These are phyloP conservation scores for Tinamus major DNA, from an alignment of 2,797 vertebrate species.

Conservation along the genomic window DNA sequence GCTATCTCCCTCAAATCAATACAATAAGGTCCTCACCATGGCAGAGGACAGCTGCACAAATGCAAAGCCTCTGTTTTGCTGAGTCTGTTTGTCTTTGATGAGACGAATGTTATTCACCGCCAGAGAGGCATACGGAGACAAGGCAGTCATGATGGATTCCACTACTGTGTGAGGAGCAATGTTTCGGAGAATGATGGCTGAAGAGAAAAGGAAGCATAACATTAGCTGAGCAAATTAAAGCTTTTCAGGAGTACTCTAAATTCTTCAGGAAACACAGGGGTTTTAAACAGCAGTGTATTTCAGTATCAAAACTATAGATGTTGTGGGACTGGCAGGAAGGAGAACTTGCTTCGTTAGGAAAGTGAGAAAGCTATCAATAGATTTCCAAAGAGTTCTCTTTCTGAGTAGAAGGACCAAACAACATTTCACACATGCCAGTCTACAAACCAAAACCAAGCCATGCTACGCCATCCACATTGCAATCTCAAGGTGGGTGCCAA, in stretches of 20 bases:
- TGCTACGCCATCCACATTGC: background rate
- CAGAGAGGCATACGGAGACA: slow-evolving; percentile 95
- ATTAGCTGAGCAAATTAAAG: background rate
- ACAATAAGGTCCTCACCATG: slow-evolving; percentile 84
- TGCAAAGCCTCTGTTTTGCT: slow-evolving; percentile 97
- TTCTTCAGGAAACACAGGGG: background rate
- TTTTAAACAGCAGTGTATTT: no score
- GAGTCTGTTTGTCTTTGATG: slow-evolving; percentile 99
- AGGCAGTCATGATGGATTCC: slow-evolving; percentile 93
- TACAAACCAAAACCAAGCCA: background rate
- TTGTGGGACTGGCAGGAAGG: background rate
- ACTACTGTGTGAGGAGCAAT: slow-evolving; percentile 93
- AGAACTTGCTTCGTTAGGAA: background rate
- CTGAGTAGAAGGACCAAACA: background rate
- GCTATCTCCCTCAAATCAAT: background rate
- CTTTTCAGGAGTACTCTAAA: background rate
- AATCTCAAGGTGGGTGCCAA: background rate
- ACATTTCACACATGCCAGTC: background rate
- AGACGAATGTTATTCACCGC: slow-evolving; percentile 96
- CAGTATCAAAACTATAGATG: background rate
- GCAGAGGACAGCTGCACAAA: slow-evolving; percentile 98
- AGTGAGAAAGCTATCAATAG: background rate
- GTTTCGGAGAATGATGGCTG: slow-evolving; percentile 98
- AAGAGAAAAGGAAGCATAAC: background rate
- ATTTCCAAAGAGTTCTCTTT: background rate